phyloP scores from a whole-genome alignment of 1,140 invertebrate genomes.

The Leptinotarsa defecta region DNA sequence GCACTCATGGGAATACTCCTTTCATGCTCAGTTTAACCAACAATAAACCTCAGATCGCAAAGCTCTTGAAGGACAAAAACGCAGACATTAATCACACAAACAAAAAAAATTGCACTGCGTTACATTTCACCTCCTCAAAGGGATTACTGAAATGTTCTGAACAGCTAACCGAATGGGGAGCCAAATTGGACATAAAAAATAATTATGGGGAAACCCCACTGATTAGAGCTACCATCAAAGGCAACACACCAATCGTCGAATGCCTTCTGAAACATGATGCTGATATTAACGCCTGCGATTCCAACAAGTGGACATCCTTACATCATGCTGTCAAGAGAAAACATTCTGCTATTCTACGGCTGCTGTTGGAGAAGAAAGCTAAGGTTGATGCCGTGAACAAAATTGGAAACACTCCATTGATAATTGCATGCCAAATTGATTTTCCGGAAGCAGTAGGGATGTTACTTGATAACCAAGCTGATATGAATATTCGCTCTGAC shows the following conservation, averaged over 20 bases:
- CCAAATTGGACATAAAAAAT: not conserved
- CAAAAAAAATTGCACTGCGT: not conserved
- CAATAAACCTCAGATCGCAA: slow-evolving; percentile 7
- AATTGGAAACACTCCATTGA: not conserved
- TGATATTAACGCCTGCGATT: not conserved
- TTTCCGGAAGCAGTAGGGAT: not conserved
- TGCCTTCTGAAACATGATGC: slow-evolving; percentile 1
- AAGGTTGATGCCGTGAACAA: not conserved
- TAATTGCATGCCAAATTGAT: not conserved
- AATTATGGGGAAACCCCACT: not conserved
- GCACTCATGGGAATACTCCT: not conserved
- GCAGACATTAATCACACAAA: slow-evolving; percentile 13
- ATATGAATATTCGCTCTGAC: not conserved
- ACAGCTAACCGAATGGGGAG: not conserved
- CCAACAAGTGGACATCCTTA: slow-evolving; percentile 9
- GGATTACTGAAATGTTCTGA: too few relatives aligned
- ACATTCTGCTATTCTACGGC: not conserved
- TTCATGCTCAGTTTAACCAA: not conserved
- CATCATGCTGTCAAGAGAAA: slow-evolving; percentile 16
- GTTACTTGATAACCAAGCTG: not conserved
- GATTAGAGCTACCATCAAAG: not conserved
- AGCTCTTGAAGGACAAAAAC: not conserved
- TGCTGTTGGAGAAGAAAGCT: slow-evolving; percentile 5
- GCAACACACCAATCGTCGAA: not conserved
- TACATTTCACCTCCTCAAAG: not conserved